These are phyloP conservation scores for Zaprionus lineosus DNA, from an alignment of 2,888 invertebrate species.

Conservation along the genomic window DNA sequence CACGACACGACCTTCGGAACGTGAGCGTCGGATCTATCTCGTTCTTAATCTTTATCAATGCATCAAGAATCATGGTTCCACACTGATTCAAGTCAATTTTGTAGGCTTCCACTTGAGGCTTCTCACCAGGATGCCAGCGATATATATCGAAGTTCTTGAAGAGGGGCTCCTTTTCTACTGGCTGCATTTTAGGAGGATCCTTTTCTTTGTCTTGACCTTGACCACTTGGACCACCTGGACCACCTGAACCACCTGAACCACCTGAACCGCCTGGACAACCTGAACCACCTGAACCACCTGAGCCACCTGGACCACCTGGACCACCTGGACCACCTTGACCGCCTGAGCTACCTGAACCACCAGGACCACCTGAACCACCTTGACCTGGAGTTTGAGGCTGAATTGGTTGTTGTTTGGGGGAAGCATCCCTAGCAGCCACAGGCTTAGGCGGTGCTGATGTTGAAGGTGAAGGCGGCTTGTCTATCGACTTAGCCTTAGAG, in stretches of 20 bases:
- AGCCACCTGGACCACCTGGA: neutral
- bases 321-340: too few relatives aligned
- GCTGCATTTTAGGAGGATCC: neutral
- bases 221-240: neutral
- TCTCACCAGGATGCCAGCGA: constrained; percentile 93
- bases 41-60: constrained; percentile 96
- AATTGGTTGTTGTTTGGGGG: too few relatives aligned
- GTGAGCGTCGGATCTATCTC: constrained; percentile 96
- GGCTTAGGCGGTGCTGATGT: too few relatives aligned
- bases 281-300: neutral
- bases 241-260: neutral
- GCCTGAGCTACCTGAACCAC: too few relatives aligned
- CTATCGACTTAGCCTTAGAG: too few relatives aligned
- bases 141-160: constrained; percentile 93
- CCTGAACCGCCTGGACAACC: too few relatives aligned
- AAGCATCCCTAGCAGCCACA: too few relatives aligned
- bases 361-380: too few relatives aligned
- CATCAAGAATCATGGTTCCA: constrained; percentile 98
- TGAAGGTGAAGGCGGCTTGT: too few relatives aligned
- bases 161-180: constrained; percentile 19
- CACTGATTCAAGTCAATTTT: constrained; percentile 90
- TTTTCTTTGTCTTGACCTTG: neutral
- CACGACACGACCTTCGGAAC: constrained; percentile 97
- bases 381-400: too few relatives aligned
- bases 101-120: constrained; percentile 88